phyloP scores from a whole-genome alignment of 2,888 invertebrate genomes.

The Lepetodrilus schrolli region DNA sequence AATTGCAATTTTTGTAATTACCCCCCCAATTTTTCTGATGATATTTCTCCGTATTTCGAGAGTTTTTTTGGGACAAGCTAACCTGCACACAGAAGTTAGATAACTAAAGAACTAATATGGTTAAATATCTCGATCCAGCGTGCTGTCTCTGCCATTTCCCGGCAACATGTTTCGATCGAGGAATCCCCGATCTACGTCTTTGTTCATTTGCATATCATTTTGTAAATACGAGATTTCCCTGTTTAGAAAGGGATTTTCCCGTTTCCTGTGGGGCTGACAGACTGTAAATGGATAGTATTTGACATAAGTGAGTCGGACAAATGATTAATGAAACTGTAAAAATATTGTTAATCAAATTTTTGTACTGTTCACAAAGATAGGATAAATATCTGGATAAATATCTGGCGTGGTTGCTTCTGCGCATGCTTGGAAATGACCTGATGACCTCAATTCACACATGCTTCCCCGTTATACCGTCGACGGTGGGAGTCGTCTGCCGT shows the following conservation, averaged over 20 bases:
- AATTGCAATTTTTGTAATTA: conserved; percentile 37
- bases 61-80: neutral
- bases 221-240: conserved; percentile 44
- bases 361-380: conserved; percentile 34
- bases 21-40: neutral
- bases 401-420: conserved; percentile 45
- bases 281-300: conserved; percentile 30
- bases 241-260: conserved; percentile 39
- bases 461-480: no score
- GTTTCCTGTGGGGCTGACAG: neutral
- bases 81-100: neutral
- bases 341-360: conserved; percentile 6
- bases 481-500: no score
- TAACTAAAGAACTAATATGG: neutral
- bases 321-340: neutral
- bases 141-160: conserved; percentile 2
- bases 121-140: neutral
- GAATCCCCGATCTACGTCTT: conserved; percentile 53
- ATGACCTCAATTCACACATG: no score
- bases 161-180: conserved; percentile 25
- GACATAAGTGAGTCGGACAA: neutral
- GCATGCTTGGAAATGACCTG: conserved; percentile 52
- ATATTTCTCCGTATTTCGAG: neutral
- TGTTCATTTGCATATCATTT: conserved; percentile 63
- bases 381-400: conserved; percentile 61